These are phyloP conservation scores for Acestrorhynchus altus DNA, from an alignment of 2,797 vertebrate genomes.

Conservation along the genomic window DNA sequence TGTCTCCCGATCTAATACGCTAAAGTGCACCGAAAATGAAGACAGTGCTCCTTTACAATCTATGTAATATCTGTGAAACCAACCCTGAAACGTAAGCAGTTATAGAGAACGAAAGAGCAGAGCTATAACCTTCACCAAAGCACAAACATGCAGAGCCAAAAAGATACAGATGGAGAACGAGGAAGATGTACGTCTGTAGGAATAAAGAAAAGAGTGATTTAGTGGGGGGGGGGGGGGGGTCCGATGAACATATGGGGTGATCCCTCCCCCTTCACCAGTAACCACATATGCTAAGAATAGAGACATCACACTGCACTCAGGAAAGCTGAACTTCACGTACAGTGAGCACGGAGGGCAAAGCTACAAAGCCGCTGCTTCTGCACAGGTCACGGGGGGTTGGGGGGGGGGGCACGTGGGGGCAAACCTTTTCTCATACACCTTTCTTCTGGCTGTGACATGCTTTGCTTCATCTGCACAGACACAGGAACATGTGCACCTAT, in stretches of 20 bases:
- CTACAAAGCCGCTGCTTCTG: constrained; percentile 5
- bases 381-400: neutral
- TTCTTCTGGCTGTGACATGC: neutral
- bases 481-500: neutral
- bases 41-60: neutral
- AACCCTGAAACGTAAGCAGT: neutral
- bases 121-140: constrained; percentile 11
- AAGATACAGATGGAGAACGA: constrained; percentile 46
- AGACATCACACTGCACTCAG: constrained; percentile 38
- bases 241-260: constrained; percentile 35
- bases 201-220: constrained; percentile 36
- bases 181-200: constrained; percentile 45
- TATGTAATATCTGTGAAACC: constrained; percentile 6
- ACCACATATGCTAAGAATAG: constrained; percentile 47
- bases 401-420: constrained; percentile 11
- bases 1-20: neutral
- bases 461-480: constrained; percentile 1
- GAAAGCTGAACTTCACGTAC: neutral
- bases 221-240: constrained; percentile 29
- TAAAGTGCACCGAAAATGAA: neutral
- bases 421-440: constrained; percentile 13
- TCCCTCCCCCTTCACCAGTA: neutral
- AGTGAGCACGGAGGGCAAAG: neutral
- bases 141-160: constrained; percentile 48
- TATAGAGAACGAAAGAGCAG: neutral